A percentile compares a stretch with the other conserved stretches of the same genome.
These are phyloP conservation scores for Melipona beecheii DNA, from an alignment of 2,888 invertebrate genomes.

Conservation along the genomic window DNA sequence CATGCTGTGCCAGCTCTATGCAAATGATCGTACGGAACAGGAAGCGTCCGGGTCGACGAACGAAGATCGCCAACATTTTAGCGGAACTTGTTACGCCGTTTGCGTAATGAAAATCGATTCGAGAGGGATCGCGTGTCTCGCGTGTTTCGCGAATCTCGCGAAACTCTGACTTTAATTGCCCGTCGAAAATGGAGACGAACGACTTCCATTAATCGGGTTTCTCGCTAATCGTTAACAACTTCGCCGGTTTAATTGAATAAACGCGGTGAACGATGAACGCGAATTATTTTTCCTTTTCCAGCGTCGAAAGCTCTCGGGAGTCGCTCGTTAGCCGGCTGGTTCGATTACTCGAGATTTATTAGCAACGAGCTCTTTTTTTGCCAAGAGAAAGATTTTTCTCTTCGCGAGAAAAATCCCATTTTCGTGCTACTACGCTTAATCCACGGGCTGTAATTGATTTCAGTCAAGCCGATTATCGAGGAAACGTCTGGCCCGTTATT, in stretches of 20 bases:
- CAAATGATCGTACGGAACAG: constrained; percentile 46
- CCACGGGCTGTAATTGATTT: neutral
- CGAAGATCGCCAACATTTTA: constrained; percentile 43
- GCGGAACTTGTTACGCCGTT: constrained; percentile 43
- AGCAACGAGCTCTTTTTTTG: neutral
- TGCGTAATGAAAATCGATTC: constrained; percentile 52
- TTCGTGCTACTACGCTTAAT: too few species aligned
- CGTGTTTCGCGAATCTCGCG: constrained; percentile 41
- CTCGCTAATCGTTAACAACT: constrained; percentile 19
- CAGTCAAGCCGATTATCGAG: constrained; percentile 23
- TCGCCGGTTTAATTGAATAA: constrained; percentile 41
- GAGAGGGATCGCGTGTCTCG: constrained; percentile 21
- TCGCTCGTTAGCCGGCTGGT: too few species aligned
- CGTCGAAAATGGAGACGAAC: constrained; percentile 36
- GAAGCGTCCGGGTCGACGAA: constrained; percentile 55
- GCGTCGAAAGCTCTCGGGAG: neutral
- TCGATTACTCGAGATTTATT: neutral
- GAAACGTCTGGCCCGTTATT: constrained; percentile 9
- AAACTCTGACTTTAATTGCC: constrained; percentile 58
- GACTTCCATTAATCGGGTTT: constrained; percentile 25
- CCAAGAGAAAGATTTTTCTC: neutral
- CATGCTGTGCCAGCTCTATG: constrained; percentile 22
- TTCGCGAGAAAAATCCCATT: too few species aligned
- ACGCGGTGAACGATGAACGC: neutral
- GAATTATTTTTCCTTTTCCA: neutral